Evolutionary conservation across 2,113 vertebrate genomes (phyloP).

Genomic region (Opisthocomus hoazin): DNA sequence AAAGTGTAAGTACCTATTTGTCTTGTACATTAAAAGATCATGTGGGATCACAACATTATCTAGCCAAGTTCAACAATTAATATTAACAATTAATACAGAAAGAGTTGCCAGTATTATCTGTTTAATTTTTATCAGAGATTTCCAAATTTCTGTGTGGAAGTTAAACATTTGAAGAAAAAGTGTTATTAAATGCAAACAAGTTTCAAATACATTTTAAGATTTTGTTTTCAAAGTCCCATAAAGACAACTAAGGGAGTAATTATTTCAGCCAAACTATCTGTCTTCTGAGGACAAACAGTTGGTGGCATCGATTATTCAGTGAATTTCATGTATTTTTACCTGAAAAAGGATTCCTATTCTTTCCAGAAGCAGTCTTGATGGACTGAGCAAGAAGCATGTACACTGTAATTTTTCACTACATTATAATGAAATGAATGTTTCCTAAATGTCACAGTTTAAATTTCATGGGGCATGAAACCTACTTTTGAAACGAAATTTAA

Average conservation of each 20-base stretch:
- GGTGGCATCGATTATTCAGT: background rate
- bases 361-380: conserved; percentile 51
- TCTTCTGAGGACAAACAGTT: conserved; percentile 18
- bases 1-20: background rate
- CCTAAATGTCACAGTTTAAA: conserved; percentile 76
- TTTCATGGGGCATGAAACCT: conserved; percentile 71
- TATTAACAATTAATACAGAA: background rate
- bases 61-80: background rate
- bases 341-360: conserved; percentile 26
- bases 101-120: background rate
- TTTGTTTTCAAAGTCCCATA: conserved; percentile 23
- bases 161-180: background rate
- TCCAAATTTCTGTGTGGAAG: background rate
- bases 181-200: conserved; percentile 3
- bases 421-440: conserved; percentile 69
- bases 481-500: conserved; percentile 73
- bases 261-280: conserved; percentile 20
- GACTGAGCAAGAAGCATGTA: conserved; percentile 38
- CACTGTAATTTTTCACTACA: conserved; percentile 64
- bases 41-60: background rate
- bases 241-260: conserved; percentile 35
- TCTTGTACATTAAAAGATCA: background rate
- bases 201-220: background rate
- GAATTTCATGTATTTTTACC: conserved; percentile 25
- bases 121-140: background rate